Evolutionary conservation across 1,140 invertebrate genomes (phyloP), one percentile per base, ranked within the genome.

Genomic region (Ceratina japonica): DNA sequence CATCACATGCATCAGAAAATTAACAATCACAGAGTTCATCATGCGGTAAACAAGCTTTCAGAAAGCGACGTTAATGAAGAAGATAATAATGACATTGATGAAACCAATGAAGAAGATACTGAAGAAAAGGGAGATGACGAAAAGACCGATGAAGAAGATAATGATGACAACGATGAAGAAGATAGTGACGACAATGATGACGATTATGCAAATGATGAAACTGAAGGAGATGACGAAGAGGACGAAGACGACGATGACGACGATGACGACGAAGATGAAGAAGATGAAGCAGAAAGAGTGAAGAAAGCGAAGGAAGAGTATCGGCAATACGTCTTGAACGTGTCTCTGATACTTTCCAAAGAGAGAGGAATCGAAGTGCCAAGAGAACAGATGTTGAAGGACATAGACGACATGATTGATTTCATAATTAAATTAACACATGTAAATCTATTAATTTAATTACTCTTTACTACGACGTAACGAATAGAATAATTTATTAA

Each of bases 371-470:
- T 69, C 7, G 24, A 65, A 12, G 12, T 79, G 3, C 2, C 75
- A 0, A n/a, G 52, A 0, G 49, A 83, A 10, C 20, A 44, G 5
- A 22, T 84, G 13, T 0, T 61, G 20, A 61, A 75, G 52, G 76
- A 74, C 61, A 16, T 83, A 18, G 7, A 73, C 3, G 65, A 79
- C 16, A 51, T 84, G 16, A 13, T 83, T 15, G 1, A 83, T 2
- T 84, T 84, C n/a, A 20, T 52, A n/a, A 3, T 79, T 3, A 66
- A 75, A 52, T 7, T 84, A 54, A 13, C 0, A 22, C 83, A 16
- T 74, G 24, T 16, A 24, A 62, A 18, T 2, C 15, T 0, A 7
- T 1, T 3, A n/a, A 7, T 44, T 20, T 13, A n/a, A 7, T 44
- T 10, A 31, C 2, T 31, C 15, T n/a, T 12, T 5, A 18, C 18